Evolutionary conservation across 2,113 vertebrate genomes (phyloP).

Genomic region (Progne subis): DNA sequence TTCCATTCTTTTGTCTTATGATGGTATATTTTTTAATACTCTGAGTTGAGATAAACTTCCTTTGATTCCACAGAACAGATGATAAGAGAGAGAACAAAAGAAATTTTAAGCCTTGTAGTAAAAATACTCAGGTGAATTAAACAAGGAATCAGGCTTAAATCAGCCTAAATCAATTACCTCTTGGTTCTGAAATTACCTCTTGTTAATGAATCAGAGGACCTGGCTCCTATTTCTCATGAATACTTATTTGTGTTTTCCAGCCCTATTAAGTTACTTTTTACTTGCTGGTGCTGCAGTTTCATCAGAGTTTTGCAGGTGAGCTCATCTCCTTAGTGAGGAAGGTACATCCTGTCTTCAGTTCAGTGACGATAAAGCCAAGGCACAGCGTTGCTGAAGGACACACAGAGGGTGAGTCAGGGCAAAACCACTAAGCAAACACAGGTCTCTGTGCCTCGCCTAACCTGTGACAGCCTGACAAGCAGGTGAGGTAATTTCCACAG

Average conservation of each 20-base stretch:
- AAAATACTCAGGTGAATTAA: slow-evolving; percentile 51
- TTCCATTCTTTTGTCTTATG: slow-evolving; percentile 49
- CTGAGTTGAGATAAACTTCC: slow-evolving; percentile 63
- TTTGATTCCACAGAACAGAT: slow-evolving; percentile 51
- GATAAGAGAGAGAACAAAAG: slow-evolving; percentile 36
- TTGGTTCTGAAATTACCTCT: slow-evolving; percentile 43
- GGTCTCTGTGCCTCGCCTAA: not conserved
- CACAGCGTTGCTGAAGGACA: not conserved
- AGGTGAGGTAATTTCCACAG: not conserved
- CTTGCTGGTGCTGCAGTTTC: not conserved
- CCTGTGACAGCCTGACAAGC: not conserved
- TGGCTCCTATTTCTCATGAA: slow-evolving; percentile 31
- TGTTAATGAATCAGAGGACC: slow-evolving; percentile 21
- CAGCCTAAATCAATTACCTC: slow-evolving; percentile 43
- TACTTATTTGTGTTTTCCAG: slow-evolving; percentile 52
- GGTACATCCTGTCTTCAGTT: not conserved
- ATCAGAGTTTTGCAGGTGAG: not conserved
- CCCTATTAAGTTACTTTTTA: not conserved
- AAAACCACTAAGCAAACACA: not conserved
- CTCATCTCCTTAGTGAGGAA: not conserved
- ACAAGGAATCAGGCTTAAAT: slow-evolving; percentile 46
- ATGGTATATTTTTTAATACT: slow-evolving; percentile 48
- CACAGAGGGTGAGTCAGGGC: not conserved
- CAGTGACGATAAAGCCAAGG: not conserved
- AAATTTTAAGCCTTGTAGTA: not conserved